phyloP scores from a whole-genome alignment of 2,113 vertebrate genomes.

The Hucho hucho region DNA sequence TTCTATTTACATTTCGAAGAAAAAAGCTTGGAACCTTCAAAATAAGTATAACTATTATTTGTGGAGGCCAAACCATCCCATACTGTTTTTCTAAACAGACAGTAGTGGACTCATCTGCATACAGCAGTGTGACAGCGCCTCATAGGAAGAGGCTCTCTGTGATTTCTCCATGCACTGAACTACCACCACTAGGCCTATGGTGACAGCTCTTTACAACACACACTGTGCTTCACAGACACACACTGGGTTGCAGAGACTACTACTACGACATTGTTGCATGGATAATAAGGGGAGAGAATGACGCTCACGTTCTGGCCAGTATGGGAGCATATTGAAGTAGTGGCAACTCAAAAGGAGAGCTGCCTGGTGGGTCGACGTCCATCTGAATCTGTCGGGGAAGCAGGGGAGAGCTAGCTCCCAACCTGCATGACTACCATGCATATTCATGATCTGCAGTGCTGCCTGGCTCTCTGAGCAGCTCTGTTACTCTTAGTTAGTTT shows the following conservation, averaged over 20 bases:
- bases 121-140: neutral
- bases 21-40: neutral
- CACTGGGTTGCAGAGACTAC: conserved; percentile 12
- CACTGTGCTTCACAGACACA: conserved; percentile 41
- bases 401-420: conserved; percentile 14
- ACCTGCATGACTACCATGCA: conserved; percentile 48
- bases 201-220: conserved; percentile 61
- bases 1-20: neutral
- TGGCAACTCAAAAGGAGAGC: conserved; percentile 29
- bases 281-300: conserved; percentile 8
- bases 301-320: conserved; percentile 20
- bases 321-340: conserved; percentile 40
- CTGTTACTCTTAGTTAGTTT: neutral
- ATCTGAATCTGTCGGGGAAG: conserved; percentile 26
- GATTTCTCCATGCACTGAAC: conserved; percentile 5
- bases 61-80: neutral
- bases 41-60: neutral
- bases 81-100: neutral
- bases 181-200: conserved; percentile 18
- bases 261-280: neutral
- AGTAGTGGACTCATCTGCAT: neutral
- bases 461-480: conserved; percentile 30
- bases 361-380: conserved; percentile 19
- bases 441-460: conserved; percentile 65
- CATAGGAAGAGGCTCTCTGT: neutral